These are phyloP conservation scores for Drosophila limbata DNA, from an alignment of 2,888 invertebrate species.

Conservation along the genomic window DNA sequence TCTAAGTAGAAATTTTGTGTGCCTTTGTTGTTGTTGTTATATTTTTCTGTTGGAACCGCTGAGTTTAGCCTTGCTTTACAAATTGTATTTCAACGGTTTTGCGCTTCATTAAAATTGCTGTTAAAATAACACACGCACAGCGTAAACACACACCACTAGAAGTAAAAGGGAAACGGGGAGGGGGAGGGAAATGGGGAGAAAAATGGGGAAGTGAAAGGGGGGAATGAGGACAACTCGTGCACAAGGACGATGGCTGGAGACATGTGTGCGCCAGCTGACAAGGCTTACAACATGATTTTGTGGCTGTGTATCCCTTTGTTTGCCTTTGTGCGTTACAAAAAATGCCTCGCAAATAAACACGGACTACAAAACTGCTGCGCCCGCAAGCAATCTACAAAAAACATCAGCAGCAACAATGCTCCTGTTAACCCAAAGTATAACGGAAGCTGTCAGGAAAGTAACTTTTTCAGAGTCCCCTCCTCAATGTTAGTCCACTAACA, in stretches of 20 bases:
- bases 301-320: conserved; percentile 64
- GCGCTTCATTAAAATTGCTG: conserved; percentile 80
- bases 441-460: conserved; percentile 27
- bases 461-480: conserved; percentile 5
- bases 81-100: conserved; percentile 79
- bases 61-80: conserved; percentile 63
- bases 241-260: conserved; percentile 60
- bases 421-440: conserved; percentile 45
- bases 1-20: conserved; percentile 46
- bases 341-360: conserved; percentile 44
- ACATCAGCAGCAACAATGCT: conserved; percentile 34
- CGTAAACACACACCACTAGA: conserved; percentile 19
- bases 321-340: conserved; percentile 49
- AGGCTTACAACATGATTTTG: conserved; percentile 75
- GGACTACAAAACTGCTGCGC: conserved; percentile 42
- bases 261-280: conserved; percentile 62
- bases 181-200: conserved; percentile 1
- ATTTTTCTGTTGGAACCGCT: conserved; percentile 17
- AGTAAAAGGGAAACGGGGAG: background rate
- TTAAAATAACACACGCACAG: conserved; percentile 77
- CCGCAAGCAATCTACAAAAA: conserved; percentile 39
- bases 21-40: background rate
- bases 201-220: conserved; percentile 16
- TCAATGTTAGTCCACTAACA: background rate
- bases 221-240: conserved; percentile 44